Evolutionary conservation across 2,797 vertebrate species (phyloP).

Genomic region (Hoplostethus mediterraneus): DNA sequence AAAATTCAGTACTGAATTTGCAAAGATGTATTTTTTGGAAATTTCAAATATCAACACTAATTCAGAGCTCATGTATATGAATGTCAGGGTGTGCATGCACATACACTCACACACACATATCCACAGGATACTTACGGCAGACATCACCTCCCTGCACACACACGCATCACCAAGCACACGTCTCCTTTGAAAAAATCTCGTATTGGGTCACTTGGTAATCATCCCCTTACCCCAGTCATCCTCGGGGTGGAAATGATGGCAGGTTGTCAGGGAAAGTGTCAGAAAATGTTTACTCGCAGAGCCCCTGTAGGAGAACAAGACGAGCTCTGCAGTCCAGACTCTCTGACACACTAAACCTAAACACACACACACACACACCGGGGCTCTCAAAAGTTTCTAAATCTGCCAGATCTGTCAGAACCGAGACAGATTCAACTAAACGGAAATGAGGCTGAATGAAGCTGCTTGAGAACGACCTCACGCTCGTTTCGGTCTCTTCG

Average conservation of each 20-base stretch:
- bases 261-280: conserved; percentile 63
- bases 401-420: conserved; percentile 59
- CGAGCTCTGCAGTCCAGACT: conserved; percentile 45
- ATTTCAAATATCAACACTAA: background rate
- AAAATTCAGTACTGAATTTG: conserved; percentile 8
- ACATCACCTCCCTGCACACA: background rate
- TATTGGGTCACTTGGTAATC: conserved; percentile 59
- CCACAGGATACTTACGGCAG: background rate
- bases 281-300: conserved; percentile 53
- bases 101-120: conserved; percentile 5
- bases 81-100: background rate
- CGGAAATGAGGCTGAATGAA: conserved; percentile 60
- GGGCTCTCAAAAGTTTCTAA: conserved; percentile 41
- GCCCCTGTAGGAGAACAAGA: conserved; percentile 56
- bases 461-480: conserved; percentile 55
- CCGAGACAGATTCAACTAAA: conserved; percentile 54
- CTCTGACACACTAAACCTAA: conserved; percentile 59
- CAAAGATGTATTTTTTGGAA: conserved; percentile 21
- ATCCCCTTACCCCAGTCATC: conserved; percentile 42
- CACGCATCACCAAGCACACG: conserved; percentile 38
- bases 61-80: background rate
- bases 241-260: conserved; percentile 60
- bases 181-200: conserved; percentile 17
- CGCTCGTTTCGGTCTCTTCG: conserved; percentile 40
- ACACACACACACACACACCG: conserved; percentile 28